Percentiles rank a stretch among this genome's conserved stretches.
These are phyloP conservation scores for Lycocorax pyrrhopterus DNA, from an alignment of 2,113 vertebrate genomes.

Conservation along the genomic window DNA sequence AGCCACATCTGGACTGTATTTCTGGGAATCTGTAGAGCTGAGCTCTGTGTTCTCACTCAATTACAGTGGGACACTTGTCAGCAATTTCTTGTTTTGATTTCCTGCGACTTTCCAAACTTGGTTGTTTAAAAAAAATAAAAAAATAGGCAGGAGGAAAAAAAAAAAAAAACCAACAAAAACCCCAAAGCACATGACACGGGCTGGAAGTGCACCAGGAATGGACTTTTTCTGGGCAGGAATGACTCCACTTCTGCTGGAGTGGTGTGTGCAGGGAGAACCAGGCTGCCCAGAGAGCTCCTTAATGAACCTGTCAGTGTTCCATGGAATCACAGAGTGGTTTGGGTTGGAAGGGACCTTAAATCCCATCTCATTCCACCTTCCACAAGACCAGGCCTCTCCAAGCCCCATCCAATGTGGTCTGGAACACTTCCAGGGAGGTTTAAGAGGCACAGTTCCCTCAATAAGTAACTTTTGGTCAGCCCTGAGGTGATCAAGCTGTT, in stretches of 20 bases:
- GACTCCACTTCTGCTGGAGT: neutral
- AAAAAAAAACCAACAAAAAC: neutral
- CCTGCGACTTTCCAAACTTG: neutral
- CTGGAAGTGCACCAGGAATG: neutral
- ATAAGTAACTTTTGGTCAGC: neutral
- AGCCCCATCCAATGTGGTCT: neutral
- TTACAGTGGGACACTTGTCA: constrained; percentile 17
- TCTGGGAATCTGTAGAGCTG: constrained; percentile 19
- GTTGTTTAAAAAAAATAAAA: neutral
- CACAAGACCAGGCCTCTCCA: neutral
- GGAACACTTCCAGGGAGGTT: neutral
- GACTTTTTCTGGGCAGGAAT: neutral
- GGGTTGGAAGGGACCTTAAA: neutral
- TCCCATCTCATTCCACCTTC: neutral
- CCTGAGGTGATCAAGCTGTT: neutral
- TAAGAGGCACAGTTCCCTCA: neutral
- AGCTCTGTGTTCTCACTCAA: constrained; percentile 41
- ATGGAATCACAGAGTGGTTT: neutral
- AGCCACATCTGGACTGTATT: neutral
- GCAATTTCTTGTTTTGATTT: constrained; percentile 38
- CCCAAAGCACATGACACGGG: neutral
- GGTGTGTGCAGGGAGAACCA: neutral
- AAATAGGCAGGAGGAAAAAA: rapidly evolving
- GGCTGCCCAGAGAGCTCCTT: neutral
- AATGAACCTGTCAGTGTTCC: neutral